These are phyloP conservation scores for Callipepla californica DNA, from an alignment of 2,113 vertebrate species.

Conservation along the genomic window DNA sequence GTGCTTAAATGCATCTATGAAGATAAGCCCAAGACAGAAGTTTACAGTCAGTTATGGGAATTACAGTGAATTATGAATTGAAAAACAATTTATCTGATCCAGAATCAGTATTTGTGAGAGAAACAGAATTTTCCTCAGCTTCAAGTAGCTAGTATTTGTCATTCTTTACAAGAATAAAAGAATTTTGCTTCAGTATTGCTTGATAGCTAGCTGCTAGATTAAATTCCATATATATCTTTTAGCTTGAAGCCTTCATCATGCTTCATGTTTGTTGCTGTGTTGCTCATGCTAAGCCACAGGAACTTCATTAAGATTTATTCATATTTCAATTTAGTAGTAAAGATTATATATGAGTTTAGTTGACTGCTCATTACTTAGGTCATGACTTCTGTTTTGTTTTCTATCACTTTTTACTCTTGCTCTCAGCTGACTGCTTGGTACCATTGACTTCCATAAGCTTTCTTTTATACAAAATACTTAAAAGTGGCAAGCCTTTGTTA, in stretches of 20 bases:
- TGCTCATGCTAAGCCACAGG: rapidly evolving
- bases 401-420: neutral
- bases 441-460: conserved; percentile 6
- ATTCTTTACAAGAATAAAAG: neutral
- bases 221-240: neutral
- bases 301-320: neutral
- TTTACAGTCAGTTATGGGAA: neutral
- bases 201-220: neutral
- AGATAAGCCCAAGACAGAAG: neutral
- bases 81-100: neutral
- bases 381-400: conserved; percentile 14
- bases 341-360: neutral
- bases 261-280: neutral
- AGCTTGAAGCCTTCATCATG: neutral
- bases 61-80: neutral
- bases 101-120: neutral
- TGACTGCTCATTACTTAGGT: neutral
- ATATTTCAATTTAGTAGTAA: neutral
- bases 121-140: neutral
- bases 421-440: neutral
- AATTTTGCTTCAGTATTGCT: neutral
- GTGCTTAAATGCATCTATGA: conserved; percentile 19
- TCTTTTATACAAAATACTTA: neutral
- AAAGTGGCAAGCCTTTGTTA: neutral
- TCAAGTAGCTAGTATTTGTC: neutral